Evolutionary conservation across 2,113 vertebrate genomes (phyloP).

Genomic region (Solenodon paradoxus): DNA sequence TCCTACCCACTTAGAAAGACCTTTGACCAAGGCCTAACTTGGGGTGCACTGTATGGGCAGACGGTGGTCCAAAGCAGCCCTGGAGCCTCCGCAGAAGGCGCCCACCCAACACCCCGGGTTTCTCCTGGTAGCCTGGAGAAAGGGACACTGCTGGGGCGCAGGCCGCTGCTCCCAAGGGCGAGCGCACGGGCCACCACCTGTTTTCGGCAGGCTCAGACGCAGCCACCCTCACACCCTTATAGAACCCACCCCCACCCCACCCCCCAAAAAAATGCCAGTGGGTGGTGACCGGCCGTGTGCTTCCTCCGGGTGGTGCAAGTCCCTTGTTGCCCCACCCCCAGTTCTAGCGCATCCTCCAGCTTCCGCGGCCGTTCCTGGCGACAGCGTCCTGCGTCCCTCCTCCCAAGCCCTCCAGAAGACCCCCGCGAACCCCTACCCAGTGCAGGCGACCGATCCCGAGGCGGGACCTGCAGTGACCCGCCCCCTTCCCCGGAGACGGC

Average conservation of each 20-base stretch:
- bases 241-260: not conserved
- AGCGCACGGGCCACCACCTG: not conserved
- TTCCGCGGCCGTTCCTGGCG: not conserved
- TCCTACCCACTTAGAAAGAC: not conserved
- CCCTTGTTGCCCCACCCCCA: not conserved
- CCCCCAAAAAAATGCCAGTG: no score
- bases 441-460: not conserved
- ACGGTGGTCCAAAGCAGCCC: not conserved
- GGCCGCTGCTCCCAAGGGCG: not conserved
- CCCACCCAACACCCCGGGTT: not conserved
- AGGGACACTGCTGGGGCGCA: not conserved
- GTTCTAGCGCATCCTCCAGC: not conserved
- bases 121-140: not conserved
- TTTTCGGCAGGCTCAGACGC: not conserved
- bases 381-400: not conserved
- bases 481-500: not conserved
- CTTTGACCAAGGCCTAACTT: not conserved
- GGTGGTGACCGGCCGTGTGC: accelerated
- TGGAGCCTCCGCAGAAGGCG: not conserved
- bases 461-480: not conserved
- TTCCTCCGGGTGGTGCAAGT: not conserved
- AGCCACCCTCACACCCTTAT: not conserved
- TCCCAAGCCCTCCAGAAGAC: not conserved
- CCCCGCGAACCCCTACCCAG: not conserved
- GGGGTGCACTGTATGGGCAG: not conserved